Base-by-base conservation (phyloP, 2,888 invertebrate genomes). In the Phyllotreta cruciferae region DNA sequence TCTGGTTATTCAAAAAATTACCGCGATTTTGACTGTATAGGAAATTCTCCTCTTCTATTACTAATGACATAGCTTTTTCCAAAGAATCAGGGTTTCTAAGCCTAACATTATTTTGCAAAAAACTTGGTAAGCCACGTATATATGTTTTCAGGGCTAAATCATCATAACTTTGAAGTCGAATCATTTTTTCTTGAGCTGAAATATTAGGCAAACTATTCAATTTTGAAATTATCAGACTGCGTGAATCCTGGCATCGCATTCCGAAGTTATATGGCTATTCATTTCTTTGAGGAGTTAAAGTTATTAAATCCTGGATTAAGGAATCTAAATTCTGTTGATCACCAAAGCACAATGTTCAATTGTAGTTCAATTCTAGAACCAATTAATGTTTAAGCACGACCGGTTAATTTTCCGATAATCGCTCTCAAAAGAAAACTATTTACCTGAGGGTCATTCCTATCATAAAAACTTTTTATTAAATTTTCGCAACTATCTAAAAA, bases 41-140 rank as follows among this genome's bases (percentile, higher is more conserved):
- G 14, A 53, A 53, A 9, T 38, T 53, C 36, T 39, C 53, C 10
- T 53, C 53, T 50, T 57, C 11, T 5, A 24, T 57, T 11, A 41
- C 58, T 10, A 47, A 1, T 8, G 11, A 11, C 44, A 53, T 60
- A 35, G 53, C 44, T 60, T 50, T 41, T 6, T 58, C 44, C 9
- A 34, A 10, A 54, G 11, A 50, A 49, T 44, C 36, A 36, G 61
- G 58, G 4, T 37, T 10, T 45, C 42, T 8, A 5, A 61, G 24
- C 7, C 44, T 38, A 8, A 61, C 41, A 6, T 52, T 55, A 35
- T 13, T 55, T 53, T 45, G 42, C 11, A 60, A 36, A 6, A 5
- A 4, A 6, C 5, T 8, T 6, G 60, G 34, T 24, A 44, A 53
- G 8, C 49, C 62, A 24, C 49, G 50, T 39, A 49, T 63, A 47